Percentiles rank a stretch among this genome's conserved stretches.
These are phyloP conservation scores for Cheilosia soror DNA, from an alignment of 2,888 invertebrate species.

Conservation along the genomic window DNA sequence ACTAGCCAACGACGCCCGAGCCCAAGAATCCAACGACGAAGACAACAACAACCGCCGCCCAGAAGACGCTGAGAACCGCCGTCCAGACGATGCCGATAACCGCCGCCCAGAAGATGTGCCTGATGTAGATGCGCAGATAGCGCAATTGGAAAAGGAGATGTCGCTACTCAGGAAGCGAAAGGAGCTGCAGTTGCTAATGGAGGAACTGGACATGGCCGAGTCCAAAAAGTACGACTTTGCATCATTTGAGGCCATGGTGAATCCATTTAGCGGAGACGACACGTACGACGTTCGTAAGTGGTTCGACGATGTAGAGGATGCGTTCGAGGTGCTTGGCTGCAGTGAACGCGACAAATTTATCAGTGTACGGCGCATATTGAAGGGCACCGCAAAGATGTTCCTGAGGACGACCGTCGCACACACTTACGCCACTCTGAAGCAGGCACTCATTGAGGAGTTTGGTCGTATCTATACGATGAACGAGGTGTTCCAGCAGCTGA, in stretches of 20 bases:
- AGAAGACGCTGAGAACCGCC: no score
- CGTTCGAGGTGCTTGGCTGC: neutral
- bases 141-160: no score
- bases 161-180: no score
- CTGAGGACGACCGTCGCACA: slow-evolving; percentile 19
- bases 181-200: neutral
- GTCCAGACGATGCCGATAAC: no score
- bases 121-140: no score
- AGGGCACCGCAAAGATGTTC: slow-evolving; percentile 30
- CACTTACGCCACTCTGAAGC: slow-evolving; percentile 22
- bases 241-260: neutral
- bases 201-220: neutral
- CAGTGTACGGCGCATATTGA: slow-evolving; percentile 3
- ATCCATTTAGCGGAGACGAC: neutral
- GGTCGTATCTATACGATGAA: slow-evolving; percentile 5
- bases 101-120: no score
- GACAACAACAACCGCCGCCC: no score
- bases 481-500: slow-evolving; percentile 46
- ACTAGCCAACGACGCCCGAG: no score
- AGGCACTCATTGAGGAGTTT: slow-evolving; percentile 35
- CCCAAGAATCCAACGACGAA: no score
- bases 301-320: neutral
- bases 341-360: slow-evolving; percentile 1
- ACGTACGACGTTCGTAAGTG: neutral
- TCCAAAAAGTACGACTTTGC: neutral